phyloP scores from a whole-genome alignment of 2,888 invertebrate genomes.

The Scaptomyza caliginosa region DNA sequence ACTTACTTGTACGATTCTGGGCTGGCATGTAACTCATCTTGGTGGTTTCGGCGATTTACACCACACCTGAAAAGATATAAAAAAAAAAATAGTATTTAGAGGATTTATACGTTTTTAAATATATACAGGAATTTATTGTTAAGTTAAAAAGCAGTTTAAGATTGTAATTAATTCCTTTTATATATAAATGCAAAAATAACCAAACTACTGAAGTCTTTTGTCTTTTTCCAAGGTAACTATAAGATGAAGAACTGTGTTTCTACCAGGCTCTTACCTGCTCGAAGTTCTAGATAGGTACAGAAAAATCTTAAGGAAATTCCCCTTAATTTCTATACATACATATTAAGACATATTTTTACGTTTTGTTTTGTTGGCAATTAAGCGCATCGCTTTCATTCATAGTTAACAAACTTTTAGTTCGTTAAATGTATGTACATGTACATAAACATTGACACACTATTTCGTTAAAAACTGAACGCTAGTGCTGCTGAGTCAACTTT shows the following conservation, averaged over 20 bases:
- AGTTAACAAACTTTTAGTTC: neutral
- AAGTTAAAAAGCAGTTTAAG: too few relatives aligned
- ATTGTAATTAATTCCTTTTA: too few relatives aligned
- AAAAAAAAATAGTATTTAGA: neutral
- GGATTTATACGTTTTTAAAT: neutral
- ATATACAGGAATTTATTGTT: neutral
- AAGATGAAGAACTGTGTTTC: neutral
- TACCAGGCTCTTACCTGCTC: constrained; percentile 9
- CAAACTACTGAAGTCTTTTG: neutral
- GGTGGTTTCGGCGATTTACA: constrained; percentile 88
- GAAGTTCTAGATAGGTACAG: neutral
- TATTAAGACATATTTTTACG: neutral
- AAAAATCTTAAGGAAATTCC: neutral
- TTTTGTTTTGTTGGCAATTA: neutral
- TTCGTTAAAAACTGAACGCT: constrained; percentile 5
- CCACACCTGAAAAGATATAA: constrained; percentile 85
- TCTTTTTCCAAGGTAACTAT: neutral
- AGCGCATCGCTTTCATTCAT: constrained; percentile 16
- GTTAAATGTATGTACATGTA: constrained; percentile 2
- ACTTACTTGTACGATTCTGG: constrained; percentile 93
- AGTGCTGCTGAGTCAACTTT: constrained; percentile 29
- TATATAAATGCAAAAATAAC: neutral
- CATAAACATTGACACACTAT: constrained; percentile 29
- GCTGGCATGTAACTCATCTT: constrained; percentile 93
- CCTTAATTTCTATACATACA: neutral